These are phyloP conservation scores for Alectura lathami DNA, from an alignment of 2,113 vertebrate genomes.

Conservation along the genomic window DNA sequence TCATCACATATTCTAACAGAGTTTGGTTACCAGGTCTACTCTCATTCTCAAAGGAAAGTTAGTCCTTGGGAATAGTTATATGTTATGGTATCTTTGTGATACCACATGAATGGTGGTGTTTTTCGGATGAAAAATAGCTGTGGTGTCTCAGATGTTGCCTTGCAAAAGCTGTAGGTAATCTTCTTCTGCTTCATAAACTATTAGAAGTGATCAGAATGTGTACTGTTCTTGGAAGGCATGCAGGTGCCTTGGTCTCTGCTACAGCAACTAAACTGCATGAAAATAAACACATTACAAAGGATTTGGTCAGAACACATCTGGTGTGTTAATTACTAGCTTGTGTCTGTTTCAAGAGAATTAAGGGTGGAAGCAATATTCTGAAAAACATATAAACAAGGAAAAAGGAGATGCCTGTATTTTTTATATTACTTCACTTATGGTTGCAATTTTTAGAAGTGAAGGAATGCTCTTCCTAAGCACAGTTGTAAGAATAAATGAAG, in stretches of 20 bases:
- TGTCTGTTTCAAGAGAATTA: background rate
- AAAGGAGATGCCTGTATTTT: background rate
- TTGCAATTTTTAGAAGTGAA: background rate
- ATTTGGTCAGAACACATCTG: background rate
- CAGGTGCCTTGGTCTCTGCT: background rate
- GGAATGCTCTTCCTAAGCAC: background rate
- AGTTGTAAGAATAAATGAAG: background rate
- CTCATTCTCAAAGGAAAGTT: background rate
- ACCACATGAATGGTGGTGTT: too few relatives aligned
- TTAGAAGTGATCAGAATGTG: background rate
- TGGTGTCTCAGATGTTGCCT: background rate
- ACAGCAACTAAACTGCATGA: background rate
- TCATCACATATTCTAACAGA: background rate
- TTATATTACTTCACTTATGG: background rate
- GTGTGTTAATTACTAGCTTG: background rate
- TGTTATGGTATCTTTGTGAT: background rate
- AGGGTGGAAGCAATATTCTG: background rate
- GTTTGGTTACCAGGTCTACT: background rate
- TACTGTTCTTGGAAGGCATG: background rate
- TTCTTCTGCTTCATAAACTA: background rate
- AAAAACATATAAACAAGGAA: background rate
- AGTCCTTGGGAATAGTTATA: background rate
- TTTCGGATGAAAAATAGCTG: background rate
- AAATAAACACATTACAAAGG: background rate
- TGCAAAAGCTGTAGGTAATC: background rate